A percentile compares a stretch with the other conserved stretches of the same genome.
Conservation (phyloP, 2,797 vertebrate genomes). For the Paramormyrops hopkinsi region DNA sequence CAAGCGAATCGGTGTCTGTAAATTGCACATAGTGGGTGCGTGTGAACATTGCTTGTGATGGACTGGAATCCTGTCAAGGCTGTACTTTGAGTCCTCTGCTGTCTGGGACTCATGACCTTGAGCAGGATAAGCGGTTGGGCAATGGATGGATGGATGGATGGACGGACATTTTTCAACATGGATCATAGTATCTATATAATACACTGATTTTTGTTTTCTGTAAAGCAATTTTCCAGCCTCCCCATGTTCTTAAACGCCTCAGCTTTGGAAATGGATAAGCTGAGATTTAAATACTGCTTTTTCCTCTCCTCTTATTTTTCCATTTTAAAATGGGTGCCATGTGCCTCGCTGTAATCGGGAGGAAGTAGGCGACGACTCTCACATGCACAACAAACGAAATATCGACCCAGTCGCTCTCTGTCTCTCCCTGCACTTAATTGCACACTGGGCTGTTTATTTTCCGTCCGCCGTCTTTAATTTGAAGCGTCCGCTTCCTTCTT, state of each 20-base stretch:
- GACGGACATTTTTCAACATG: neutral
- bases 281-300: neutral
- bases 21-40: neutral
- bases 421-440: conserved; percentile 8
- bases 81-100: neutral
- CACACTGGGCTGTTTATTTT: conserved; percentile 6
- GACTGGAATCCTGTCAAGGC: neutral
- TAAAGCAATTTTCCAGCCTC: neutral
- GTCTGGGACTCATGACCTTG: neutral
- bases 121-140: neutral
- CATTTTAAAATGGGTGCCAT: neutral
- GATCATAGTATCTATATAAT: neutral
- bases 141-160: neutral
- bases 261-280: neutral
- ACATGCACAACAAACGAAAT: neutral
- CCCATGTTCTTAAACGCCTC: neutral
- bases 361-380: neutral
- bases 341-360: neutral
- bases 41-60: neutral
- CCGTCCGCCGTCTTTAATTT: conserved; percentile 11
- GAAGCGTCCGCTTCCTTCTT: neutral
- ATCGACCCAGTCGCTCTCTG: neutral
- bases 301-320: neutral
- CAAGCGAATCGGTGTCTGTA: neutral
- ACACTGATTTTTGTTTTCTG: neutral